Conservation (phyloP, 2,113 vertebrate genomes). For the Heteronetta atricapilla region DNA sequence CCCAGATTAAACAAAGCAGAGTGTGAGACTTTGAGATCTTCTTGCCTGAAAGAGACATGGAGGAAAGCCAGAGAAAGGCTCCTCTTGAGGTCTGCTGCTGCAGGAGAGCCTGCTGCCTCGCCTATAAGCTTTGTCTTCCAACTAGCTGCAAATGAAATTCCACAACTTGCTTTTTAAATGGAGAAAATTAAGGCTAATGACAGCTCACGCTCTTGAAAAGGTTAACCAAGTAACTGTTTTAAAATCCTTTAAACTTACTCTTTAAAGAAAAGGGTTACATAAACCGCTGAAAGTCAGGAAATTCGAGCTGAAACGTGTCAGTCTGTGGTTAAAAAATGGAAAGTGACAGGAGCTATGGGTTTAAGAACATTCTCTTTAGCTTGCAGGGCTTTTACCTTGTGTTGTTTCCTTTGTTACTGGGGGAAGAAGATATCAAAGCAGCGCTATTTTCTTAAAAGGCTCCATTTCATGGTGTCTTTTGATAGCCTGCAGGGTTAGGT, state of each 20-base stretch:
- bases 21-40: not conserved
- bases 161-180: not conserved
- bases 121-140: not conserved
- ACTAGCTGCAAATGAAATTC: conserved; percentile 1
- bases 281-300: conserved; percentile 74
- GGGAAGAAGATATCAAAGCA: conserved; percentile 63
- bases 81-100: not conserved
- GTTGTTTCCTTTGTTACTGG: conserved; percentile 70
- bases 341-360: conserved; percentile 68
- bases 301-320: conserved; percentile 79
- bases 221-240: conserved; percentile 39
- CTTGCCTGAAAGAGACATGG: not conserved
- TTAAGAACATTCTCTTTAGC: conserved; percentile 69
- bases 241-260: conserved; percentile 63
- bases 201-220: not conserved
- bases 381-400: conserved; percentile 69
- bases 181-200: conserved; percentile 12
- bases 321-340: conserved; percentile 81
- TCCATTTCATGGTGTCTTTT: conserved; percentile 56
- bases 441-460: conserved; percentile 52
- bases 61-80: not conserved
- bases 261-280: conserved; percentile 68
- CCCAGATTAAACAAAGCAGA: not conserved
- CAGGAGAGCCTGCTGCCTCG: not conserved
- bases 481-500: conserved; percentile 47